A percentile compares a stretch with the other conserved stretches of the same genome.
These are phyloP conservation scores for Frieseomelitta varia DNA, from an alignment of 1,140 invertebrate genomes.

Conservation along the genomic window DNA sequence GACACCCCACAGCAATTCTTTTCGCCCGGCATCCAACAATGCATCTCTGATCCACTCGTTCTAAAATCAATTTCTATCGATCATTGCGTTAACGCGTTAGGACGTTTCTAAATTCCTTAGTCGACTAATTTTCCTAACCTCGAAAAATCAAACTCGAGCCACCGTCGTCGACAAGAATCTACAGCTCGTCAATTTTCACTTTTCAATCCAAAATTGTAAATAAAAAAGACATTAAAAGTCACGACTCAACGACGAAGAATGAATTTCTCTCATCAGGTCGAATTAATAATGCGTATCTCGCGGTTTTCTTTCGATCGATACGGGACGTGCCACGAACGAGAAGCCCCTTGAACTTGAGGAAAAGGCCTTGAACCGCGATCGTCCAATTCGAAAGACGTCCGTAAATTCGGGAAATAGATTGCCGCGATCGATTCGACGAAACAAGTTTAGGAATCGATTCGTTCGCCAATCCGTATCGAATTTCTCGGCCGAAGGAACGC, in stretches of 20 bases:
- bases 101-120: too few relatives aligned
- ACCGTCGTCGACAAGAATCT: not conserved
- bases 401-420: not conserved
- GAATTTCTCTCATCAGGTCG: not conserved
- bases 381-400: too few relatives aligned
- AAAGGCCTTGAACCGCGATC: not conserved
- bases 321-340: not conserved
- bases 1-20: not conserved
- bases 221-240: too few relatives aligned
- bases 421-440: not conserved
- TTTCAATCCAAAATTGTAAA: not conserved
- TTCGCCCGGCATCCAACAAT: not conserved
- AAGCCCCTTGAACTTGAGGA: slow-evolving; percentile 7
- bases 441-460: not conserved
- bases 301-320: not conserved
- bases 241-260: not conserved
- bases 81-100: too few relatives aligned
- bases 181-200: not conserved
- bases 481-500: slow-evolving; percentile 11
- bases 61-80: not conserved
- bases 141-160: not conserved
- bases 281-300: not conserved
- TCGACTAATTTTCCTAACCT: not conserved
- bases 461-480: not conserved
- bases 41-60: not conserved